A percentile compares a stretch with the other conserved stretches of the same genome.
Evolutionary conservation across 2,113 vertebrate species (phyloP).

Genomic region (Pseudopodoces humilis): DNA sequence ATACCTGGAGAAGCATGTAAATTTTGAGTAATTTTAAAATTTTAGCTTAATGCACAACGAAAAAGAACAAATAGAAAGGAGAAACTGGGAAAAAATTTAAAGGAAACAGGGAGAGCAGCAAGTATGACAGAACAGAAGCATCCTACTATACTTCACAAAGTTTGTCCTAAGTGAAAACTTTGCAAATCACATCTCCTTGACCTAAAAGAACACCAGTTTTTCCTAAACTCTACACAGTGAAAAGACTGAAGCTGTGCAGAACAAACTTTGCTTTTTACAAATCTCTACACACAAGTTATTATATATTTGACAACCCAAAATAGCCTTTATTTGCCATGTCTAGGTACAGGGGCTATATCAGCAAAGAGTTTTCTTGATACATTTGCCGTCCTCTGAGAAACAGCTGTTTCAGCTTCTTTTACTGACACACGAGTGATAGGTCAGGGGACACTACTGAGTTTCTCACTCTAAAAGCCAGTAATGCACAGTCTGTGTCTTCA

Average conservation of each 20-base stretch:
- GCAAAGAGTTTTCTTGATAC: background rate
- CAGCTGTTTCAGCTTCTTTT: background rate
- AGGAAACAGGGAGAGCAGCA: background rate
- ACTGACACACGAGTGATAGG: background rate
- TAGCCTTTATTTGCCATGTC: background rate
- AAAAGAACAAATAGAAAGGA: background rate
- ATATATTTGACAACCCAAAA: conserved; percentile 4
- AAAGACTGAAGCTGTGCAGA: background rate
- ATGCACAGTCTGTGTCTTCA: background rate
- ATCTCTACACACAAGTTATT: background rate
- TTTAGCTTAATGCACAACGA: background rate
- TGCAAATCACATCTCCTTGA: background rate
- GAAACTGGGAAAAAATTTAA: background rate
- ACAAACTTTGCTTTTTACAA: conserved; percentile 56
- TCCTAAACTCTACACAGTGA: background rate
- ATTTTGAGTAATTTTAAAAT: background rate
- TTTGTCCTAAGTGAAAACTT: background rate
- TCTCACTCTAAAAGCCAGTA: conserved; percentile 36
- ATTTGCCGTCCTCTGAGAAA: conserved; percentile 27
- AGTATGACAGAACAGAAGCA: background rate
- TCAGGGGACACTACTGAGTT: background rate
- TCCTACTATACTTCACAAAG: background rate
- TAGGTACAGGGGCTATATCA: background rate
- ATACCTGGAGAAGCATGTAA: background rate
- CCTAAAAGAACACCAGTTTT: background rate